Evolutionary conservation across 1,140 invertebrate species (phyloP), one percentile per base, ranked within the genome.

Genomic region (Centruroides vittatus): DNA sequence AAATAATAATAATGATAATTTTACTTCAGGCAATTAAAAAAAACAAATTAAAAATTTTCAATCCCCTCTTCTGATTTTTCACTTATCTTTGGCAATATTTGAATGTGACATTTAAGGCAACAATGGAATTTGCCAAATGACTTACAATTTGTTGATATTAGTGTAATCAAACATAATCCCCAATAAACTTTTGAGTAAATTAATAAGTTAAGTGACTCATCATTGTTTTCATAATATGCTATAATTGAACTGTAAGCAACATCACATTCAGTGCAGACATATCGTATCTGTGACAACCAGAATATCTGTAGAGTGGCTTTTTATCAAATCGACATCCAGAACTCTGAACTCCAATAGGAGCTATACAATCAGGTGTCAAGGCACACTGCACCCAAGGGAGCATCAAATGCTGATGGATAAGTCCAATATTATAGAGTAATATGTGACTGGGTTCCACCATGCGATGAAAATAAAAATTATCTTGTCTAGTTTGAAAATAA

Each of bases 321-420:
- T 93, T 90, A 74, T 90, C 83, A 74, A 88, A 92, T 65, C 76
- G 71, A 63, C 78, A 79, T 35, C 74, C 77, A 35, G 70, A 71
- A 61, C 75, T 73, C 68, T 79, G 78, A 51, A 77, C 76, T 12
- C 89, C 92, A 66, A 92, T 88, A 35, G 92, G 91, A 74, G 84
- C 84, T 66, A 94, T 87, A 76, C 91, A 94, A 70, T 93, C 88
- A 66, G 82, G 79, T 51, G 86, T 88, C 53, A 95, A 77, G 47
- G 87, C 84, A 76, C 92, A 95, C 73, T 89, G 86, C n/a, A 94
- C 81, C 91, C 91, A 95, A 49, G 88, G 89, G 66, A 89, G 75
- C 88, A 94, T 91, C 48, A 94, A 77, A 65, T 85, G 78, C 50
- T 81, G 77, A 62, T 85, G 82, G 60, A 88, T 79, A 34, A 73